Evolutionary conservation across 2,797 vertebrate species (phyloP).

Genomic region (Pampus argenteus): DNA sequence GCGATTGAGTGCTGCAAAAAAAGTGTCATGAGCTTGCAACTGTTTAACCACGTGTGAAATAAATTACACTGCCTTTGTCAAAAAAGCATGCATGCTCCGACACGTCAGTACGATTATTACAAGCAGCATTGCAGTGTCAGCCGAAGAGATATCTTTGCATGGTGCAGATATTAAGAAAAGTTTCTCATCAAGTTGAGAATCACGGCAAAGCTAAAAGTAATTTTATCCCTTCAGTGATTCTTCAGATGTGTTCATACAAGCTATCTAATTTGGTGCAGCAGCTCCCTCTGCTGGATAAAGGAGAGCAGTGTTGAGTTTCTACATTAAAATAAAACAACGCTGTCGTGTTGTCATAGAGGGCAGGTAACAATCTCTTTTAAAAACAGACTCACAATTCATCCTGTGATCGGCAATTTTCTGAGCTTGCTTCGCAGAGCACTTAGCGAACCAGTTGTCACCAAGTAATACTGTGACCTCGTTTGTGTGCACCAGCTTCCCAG

Average conservation of each 20-base stretch:
- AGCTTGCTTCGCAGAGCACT: slow-evolving; percentile 96
- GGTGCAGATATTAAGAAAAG: not conserved
- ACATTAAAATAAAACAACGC: not conserved
- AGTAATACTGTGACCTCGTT: slow-evolving; percentile 96
- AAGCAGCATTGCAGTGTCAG: not conserved
- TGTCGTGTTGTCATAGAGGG: not conserved
- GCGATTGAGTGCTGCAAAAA: not conserved
- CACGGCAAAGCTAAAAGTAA: not conserved
- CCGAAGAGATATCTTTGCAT: not conserved
- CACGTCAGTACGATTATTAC: not conserved
- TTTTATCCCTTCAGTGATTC: not conserved
- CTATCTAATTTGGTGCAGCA: slow-evolving; percentile 22
- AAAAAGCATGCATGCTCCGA: not conserved
- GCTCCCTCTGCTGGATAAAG: slow-evolving; percentile 73
- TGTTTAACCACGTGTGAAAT: slow-evolving; percentile 9
- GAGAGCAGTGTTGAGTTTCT: not conserved
- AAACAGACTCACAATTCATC: slow-evolving; percentile 90
- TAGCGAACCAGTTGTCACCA: slow-evolving; percentile 98
- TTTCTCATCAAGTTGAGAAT: not conserved
- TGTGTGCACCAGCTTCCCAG: slow-evolving; percentile 93
- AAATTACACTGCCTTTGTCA: not conserved
- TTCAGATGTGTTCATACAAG: not conserved
- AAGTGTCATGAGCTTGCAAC: not conserved
- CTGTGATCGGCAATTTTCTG: slow-evolving; percentile 90
- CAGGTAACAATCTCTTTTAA: not conserved